Base-by-base conservation (phyloP, 1,140 invertebrate genomes). In the Bacillus rossius region DNA sequence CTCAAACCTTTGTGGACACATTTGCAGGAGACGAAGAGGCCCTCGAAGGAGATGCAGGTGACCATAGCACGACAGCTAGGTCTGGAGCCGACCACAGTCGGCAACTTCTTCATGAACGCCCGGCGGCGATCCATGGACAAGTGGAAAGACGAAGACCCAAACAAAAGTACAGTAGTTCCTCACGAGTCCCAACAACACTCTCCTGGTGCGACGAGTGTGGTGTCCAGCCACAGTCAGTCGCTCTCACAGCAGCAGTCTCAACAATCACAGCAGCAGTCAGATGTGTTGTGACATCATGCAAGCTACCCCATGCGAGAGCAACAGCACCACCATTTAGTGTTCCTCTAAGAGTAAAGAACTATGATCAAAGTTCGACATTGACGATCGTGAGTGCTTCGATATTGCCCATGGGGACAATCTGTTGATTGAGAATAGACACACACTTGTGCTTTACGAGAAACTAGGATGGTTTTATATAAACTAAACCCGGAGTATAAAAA, bases 61-160 rank as follows among this genome's bases (percentile, higher is more conserved):
- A 99, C 96, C 63, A 99, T 99, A 78, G 94, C 96, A 26, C 83
- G 97, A 65, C 96, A 99, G 73, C 80, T 99, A 64, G 95, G 96
- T 61, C 83, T 99, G 55, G 96, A 99, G 75, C 94, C 96, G 19
- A 98, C 95, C 37, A 99, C 98, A 16, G 97, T 99, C 16, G 96
- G 96, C 25, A 99, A 99, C 75, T 99, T 99, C 82, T 99, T 99
- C 81, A 99, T 99, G 98, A 99, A 99, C 76, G 97, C 97, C 23
- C 80, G 97, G 51, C 84, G 97, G 64, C 83, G 97, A 53, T 96
- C 94, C 2, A 94, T 98, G 88, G 97, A 99, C 77, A 99, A 98
- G 73, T 98, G 96, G 96, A 93, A 94, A 72, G 96, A 98, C 73
- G 96, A 97, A 65, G 84, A 86, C 61, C 79, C 79, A 25, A 59